phyloP scores from a whole-genome alignment of 2,113 vertebrate genomes.

The Oceanodroma tethys region DNA sequence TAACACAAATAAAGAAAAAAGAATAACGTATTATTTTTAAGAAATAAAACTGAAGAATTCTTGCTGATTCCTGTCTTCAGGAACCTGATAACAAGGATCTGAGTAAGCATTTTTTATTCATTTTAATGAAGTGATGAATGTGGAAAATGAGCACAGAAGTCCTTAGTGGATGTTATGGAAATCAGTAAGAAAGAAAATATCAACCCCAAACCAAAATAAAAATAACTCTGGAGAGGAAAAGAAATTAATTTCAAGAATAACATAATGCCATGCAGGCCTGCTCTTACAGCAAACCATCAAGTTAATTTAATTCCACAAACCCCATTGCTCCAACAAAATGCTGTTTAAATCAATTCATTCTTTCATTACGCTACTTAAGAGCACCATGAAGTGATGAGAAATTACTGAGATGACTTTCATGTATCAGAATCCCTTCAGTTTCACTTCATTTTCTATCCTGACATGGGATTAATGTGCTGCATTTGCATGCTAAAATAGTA shows the following conservation, averaged over 20 bases:
- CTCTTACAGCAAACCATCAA: constrained; percentile 69
- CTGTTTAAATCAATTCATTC: constrained; percentile 78
- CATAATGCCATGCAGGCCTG: constrained; percentile 58
- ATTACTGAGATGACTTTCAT: constrained; percentile 67
- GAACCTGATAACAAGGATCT: constrained; percentile 1
- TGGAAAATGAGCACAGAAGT: constrained; percentile 14
- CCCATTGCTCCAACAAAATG: constrained; percentile 68
- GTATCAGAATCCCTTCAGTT: constrained; percentile 70
- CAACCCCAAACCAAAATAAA: background rate
- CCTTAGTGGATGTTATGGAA: constrained; percentile 22
- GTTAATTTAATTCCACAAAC: constrained; percentile 78
- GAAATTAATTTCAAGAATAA: constrained; percentile 75
- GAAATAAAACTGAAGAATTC: background rate
- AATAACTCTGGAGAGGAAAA: constrained; percentile 49
- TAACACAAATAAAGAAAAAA: background rate
- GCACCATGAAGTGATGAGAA: constrained; percentile 66
- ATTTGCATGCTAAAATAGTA: constrained; percentile 71
- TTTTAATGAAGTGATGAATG: constrained; percentile 24
- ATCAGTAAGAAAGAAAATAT: constrained; percentile 23
- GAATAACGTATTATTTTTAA: background rate
- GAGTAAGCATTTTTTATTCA: constrained; percentile 18
- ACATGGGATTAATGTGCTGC: constrained; percentile 70
- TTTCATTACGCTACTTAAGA: constrained; percentile 72
- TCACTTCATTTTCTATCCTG: constrained; percentile 70
- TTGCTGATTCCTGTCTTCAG: background rate